Percentiles rank a stretch among this genome's conserved stretches.
Evolutionary conservation across 1,140 invertebrate species (phyloP).

Genomic region (Zaprionus capensis): DNA sequence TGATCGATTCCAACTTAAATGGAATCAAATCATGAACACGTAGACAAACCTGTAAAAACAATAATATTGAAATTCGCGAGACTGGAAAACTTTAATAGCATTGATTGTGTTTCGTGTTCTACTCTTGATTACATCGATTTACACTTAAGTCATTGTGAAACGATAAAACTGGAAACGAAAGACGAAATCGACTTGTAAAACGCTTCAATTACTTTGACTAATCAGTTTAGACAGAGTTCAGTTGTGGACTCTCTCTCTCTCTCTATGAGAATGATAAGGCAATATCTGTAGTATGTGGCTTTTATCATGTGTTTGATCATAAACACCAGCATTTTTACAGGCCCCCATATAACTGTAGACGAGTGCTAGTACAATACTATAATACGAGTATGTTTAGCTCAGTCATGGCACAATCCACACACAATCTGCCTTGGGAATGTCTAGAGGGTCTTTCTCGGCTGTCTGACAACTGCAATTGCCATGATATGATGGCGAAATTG

Average conservation of each 20-base stretch:
- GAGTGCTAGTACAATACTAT: not conserved
- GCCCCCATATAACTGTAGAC: not conserved
- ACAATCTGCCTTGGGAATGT: not conserved
- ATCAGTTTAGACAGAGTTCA: not conserved
- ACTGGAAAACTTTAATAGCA: slow-evolving; percentile 24
- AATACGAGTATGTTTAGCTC: not conserved
- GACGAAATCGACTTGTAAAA: not conserved
- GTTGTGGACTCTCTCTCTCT: not conserved
- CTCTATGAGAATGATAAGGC: not conserved
- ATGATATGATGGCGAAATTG: no score
- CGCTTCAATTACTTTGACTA: not conserved
- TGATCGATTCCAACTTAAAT: not conserved
- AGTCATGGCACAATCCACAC: not conserved
- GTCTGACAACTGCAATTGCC: not conserved
- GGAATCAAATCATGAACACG: not conserved
- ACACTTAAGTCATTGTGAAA: slow-evolving; percentile 52
- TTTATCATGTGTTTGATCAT: slow-evolving; percentile 16
- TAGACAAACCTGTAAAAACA: not conserved
- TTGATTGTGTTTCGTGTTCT: slow-evolving; percentile 40
- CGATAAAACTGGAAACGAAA: not conserved
- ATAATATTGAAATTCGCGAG: not conserved
- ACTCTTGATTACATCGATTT: slow-evolving; percentile 63
- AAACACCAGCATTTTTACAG: slow-evolving; percentile 8
- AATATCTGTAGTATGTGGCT: not conserved
- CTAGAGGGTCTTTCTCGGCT: not conserved